phyloP scores from a whole-genome alignment of 2,113 vertebrate species.

The Hepsetus odoe region DNA sequence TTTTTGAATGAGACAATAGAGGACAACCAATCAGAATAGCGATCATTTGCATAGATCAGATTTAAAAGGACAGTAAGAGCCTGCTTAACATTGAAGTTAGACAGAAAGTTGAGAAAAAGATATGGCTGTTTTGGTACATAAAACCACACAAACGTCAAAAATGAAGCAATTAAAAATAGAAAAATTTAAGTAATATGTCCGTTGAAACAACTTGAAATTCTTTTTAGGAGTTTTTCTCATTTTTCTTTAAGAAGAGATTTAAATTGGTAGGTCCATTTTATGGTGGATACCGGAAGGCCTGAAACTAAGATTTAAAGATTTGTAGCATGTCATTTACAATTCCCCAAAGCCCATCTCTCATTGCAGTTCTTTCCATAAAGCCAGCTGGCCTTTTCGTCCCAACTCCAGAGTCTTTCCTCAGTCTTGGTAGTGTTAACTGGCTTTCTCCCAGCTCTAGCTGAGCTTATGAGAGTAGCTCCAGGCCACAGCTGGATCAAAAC shows the following conservation, averaged over 20 bases:
- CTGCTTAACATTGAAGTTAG: too few species aligned
- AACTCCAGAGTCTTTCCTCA: constrained; percentile 3
- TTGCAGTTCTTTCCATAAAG: not conserved
- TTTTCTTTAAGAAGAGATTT: not conserved
- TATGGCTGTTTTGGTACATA: not conserved
- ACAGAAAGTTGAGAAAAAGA: not conserved
- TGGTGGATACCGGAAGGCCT: not conserved
- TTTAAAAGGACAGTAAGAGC: too few species aligned
- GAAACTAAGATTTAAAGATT: constrained; percentile 8
- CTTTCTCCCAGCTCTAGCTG: constrained; percentile 46
- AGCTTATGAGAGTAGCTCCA: constrained; percentile 55
- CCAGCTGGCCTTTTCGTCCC: not conserved
- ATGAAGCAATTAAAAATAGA: not conserved
- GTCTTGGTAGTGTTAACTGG: constrained; percentile 30
- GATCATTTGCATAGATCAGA: too few species aligned
- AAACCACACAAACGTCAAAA: not conserved
- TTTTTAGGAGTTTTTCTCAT: not conserved
- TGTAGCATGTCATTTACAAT: constrained; percentile 1
- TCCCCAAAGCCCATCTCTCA: not conserved
- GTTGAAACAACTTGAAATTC: not conserved
- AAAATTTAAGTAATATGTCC: not conserved
- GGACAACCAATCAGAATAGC: too few species aligned
- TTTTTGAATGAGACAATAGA: too few species aligned
- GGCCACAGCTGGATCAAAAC: constrained; percentile 52
- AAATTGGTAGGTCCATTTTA: not conserved